These are phyloP conservation scores for Nyctibius bracteatus DNA, from an alignment of 2,113 vertebrate species.

Conservation along the genomic window DNA sequence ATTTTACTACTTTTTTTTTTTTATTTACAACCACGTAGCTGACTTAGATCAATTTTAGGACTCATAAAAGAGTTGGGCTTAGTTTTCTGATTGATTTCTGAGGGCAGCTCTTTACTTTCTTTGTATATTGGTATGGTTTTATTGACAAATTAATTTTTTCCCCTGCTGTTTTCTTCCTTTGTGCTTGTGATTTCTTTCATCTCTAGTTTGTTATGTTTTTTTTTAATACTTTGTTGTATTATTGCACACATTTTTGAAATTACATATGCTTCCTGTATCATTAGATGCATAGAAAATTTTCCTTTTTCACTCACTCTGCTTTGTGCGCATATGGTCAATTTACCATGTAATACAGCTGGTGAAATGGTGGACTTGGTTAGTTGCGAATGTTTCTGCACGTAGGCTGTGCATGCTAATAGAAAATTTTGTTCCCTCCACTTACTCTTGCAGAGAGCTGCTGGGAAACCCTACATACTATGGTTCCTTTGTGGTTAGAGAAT, in stretches of 20 bases:
- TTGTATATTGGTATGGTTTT: not conserved
- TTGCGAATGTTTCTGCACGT: not conserved
- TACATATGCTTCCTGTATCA: fast-evolving
- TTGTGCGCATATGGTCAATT: not conserved
- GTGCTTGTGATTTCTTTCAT: not conserved
- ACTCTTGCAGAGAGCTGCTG: not conserved
- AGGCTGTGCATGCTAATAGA: not conserved
- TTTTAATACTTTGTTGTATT: not conserved
- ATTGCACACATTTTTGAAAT: not conserved
- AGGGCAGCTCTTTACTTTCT: not conserved
- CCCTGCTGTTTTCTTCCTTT: not conserved
- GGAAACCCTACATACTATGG: fast-evolving
- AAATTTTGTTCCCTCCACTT: not conserved
- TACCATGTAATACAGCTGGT: not conserved
- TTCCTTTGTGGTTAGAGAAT: not conserved
- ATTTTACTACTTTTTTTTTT: not conserved
- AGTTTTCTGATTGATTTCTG: not conserved
- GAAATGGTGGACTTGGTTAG: fast-evolving
- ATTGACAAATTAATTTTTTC: not conserved
- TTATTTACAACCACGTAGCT: not conserved
- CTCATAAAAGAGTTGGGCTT: not conserved
- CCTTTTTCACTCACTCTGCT: not conserved
- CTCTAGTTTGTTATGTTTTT: not conserved
- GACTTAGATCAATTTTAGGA: not conserved
- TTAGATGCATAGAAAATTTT: not conserved